Base-by-base conservation (phyloP, 1,140 invertebrate genomes). In the Polypedilum pembai region DNA sequence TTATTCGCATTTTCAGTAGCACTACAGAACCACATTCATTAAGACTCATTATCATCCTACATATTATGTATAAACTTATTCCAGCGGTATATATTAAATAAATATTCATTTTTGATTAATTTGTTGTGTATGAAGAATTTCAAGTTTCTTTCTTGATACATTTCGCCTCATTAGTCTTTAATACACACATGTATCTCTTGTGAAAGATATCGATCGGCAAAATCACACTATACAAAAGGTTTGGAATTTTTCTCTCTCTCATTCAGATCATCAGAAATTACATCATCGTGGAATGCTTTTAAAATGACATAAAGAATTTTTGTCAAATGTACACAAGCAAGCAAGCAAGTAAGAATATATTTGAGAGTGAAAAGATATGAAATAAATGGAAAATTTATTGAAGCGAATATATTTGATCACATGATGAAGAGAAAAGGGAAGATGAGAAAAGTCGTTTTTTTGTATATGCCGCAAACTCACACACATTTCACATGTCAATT, bases 231-330 rank as follows among this genome's bases (percentile, higher is more conserved):
- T 45, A 45, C 8, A 45, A 15, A 45, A 45, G 8, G 15, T 45
- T 41, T 45, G 41, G 8, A 8, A 45, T 12, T 45, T 45, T 12
- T 45, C 41, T 45, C 15, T 33, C 15, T n/a, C n/a, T n/a, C n/a
- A n/a, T 56, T 56, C 8, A 45, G n/a, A 56, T 56, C 45, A 15
- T 15, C 45, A 56, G 12, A 56, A 56, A 56, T 56, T 56, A 56
- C 45, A 56, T 56, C 45, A 56, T 56, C 45, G 65, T 18, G 65
- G 65, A 69, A 69, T 69, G 65, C 65, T 69, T 69, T 69, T 69
- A 69, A 69, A 69, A 69, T 69, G 65, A 69, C 65, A 69, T 20
- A 69, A 69, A 69, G 65, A 18, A 69, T 69, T 69, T 69, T 69
- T 69, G 65, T 69, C 65, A 69, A 69, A 69, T 18, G 4, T 69